Evolutionary conservation across 2,888 invertebrate genomes (phyloP).

Genomic region (Phalera bucephala): DNA sequence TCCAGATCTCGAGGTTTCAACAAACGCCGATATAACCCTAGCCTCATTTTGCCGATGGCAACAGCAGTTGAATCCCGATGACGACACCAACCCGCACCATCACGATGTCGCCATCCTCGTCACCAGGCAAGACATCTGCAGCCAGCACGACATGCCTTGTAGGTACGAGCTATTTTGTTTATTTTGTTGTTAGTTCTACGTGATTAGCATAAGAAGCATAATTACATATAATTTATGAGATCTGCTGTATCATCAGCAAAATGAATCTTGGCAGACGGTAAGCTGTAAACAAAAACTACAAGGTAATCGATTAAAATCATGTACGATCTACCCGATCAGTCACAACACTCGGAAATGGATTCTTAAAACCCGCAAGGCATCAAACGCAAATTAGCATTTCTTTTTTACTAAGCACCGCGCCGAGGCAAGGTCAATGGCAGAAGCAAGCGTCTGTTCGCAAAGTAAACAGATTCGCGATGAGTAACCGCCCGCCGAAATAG

Average conservation of each 20-base stretch:
- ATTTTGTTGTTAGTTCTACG: background rate
- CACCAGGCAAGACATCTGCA: slow-evolving; percentile 90
- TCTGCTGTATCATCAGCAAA: background rate
- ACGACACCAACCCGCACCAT: slow-evolving; percentile 92
- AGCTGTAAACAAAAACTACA: slow-evolving; percentile 11
- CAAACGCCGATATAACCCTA: slow-evolving; percentile 92
- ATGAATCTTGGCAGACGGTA: background rate
- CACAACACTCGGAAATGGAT: slow-evolving; percentile 12
- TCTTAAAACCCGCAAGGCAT: slow-evolving; percentile 25
- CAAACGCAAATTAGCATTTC: slow-evolving; percentile 47
- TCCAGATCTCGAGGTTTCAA: slow-evolving; percentile 87
- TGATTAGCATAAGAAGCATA: background rate
- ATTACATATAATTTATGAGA: background rate
- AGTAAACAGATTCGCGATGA: slow-evolving; percentile 71
- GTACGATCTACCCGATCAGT: too few relatives aligned
- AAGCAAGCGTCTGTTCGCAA: slow-evolving; percentile 64
- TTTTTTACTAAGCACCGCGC: slow-evolving; percentile 47
- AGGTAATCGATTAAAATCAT: slow-evolving; percentile 13
- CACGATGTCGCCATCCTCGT: slow-evolving; percentile 95
- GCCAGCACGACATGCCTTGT: slow-evolving; percentile 80
- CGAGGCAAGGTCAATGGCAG: slow-evolving; percentile 78
- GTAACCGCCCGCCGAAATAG: slow-evolving; percentile 68
- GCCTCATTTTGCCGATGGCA: slow-evolving; percentile 95
- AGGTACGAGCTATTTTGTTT: slow-evolving; percentile 56
- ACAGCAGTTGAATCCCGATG: slow-evolving; percentile 87